Conservation (phyloP, 2,797 vertebrate genomes). For the Echeneis naucrates region DNA sequence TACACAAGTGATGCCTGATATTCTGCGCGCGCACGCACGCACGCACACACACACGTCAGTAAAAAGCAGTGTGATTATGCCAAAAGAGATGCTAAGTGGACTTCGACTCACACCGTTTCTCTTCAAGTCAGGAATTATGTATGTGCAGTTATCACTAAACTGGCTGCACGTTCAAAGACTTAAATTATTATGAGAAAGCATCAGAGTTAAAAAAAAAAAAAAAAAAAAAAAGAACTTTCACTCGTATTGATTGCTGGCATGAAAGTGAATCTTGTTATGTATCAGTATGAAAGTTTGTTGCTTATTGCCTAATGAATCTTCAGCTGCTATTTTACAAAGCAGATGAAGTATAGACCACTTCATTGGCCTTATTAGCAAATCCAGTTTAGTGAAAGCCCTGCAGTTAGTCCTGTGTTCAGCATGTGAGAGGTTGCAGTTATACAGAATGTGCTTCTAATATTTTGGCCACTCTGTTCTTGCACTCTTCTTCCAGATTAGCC, state of each 20-base stretch:
- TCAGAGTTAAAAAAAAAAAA: neutral
- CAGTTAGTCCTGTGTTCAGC: neutral
- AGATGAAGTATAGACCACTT: neutral
- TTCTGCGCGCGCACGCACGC: too few relatives aligned
- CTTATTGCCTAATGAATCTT: neutral
- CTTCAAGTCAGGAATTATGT: neutral
- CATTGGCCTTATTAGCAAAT: neutral
- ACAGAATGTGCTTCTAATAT: too few relatives aligned
- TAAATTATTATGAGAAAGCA: conserved; percentile 9
- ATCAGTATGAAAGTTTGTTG: conserved; percentile 13
- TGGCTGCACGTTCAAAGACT: conserved; percentile 13
- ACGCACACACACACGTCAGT: too few relatives aligned
- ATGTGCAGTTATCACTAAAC: neutral
- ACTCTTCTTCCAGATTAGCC: too few relatives aligned
- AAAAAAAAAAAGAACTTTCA: neutral
- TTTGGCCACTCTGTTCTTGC: too few relatives aligned
- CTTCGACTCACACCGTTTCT: neutral
- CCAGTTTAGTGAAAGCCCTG: neutral
- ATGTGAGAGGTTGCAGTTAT: neutral
- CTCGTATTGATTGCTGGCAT: conserved; percentile 30
- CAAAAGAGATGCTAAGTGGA: neutral
- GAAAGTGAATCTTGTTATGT: conserved; percentile 33
- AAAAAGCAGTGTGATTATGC: neutral
- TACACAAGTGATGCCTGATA: neutral
- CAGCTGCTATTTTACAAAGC: neutral